Percentiles rank a stretch among this genome's conserved stretches.
Evolutionary conservation across 2,797 vertebrate genomes (phyloP).

Genomic region (Dendrocincla fuliginosa): DNA sequence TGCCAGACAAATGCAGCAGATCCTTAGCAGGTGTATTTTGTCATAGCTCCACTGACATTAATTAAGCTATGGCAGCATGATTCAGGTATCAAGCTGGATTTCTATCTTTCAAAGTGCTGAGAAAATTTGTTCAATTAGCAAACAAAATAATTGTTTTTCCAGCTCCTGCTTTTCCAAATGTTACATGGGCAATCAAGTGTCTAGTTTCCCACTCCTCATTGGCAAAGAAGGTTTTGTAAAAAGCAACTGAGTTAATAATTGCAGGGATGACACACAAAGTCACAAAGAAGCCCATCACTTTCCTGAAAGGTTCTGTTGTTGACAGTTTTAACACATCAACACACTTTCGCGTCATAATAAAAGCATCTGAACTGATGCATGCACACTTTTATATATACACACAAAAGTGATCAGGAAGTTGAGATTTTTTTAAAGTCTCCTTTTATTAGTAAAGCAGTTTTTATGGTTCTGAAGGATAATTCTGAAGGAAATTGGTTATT

Average conservation of each 20-base stretch:
- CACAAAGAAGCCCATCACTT: background rate
- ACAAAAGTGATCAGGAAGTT: background rate
- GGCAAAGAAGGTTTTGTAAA: background rate
- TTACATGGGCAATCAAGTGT: background rate
- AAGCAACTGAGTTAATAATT: background rate
- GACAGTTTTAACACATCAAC: background rate
- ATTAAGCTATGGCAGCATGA: background rate
- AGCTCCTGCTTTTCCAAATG: background rate
- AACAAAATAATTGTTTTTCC: background rate
- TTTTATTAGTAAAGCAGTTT: background rate
- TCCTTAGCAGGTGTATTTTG: background rate
- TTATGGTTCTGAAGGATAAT: background rate
- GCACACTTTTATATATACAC: background rate
- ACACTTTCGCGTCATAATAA: background rate
- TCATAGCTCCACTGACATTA: background rate
- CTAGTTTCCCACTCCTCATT: background rate
- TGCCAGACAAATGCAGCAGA: background rate
- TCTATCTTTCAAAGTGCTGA: background rate
- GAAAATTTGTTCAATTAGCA: background rate
- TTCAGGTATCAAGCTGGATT: background rate
- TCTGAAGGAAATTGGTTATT: background rate
- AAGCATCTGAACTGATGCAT: background rate
- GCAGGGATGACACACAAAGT: background rate
- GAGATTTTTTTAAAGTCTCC: background rate
- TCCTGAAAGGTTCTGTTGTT: background rate